These are phyloP conservation scores for Drosophila borealis DNA, from an alignment of 2,888 invertebrate species.

Conservation along the genomic window DNA sequence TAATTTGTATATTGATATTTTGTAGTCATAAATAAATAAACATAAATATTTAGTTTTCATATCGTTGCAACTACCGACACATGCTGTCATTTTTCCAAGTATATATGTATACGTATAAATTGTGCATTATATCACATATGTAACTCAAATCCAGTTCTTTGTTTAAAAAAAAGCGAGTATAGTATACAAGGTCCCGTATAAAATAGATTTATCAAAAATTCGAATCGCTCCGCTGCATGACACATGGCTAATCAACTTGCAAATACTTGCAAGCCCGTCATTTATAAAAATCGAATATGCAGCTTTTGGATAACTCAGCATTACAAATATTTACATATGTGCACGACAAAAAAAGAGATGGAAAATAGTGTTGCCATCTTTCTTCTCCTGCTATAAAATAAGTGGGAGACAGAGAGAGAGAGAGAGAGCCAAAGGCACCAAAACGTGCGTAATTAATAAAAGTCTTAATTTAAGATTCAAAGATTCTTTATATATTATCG, in stretches of 20 bases:
- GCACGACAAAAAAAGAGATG: slow-evolving; percentile 1
- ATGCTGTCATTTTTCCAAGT: not conserved
- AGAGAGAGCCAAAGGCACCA: not conserved
- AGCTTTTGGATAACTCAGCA: too few relatives aligned
- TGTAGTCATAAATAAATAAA: slow-evolving; percentile 74
- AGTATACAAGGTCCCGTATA: not conserved
- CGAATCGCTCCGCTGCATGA: not conserved
- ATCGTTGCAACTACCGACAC: slow-evolving; percentile 7
- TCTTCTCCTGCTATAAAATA: not conserved
- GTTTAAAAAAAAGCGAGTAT: not conserved
- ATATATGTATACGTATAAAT: not conserved
- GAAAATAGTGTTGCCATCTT: not conserved
- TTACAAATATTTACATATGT: not conserved
- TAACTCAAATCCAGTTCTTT: not conserved
- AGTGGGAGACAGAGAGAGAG: not conserved
- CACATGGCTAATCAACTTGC: too few relatives aligned
- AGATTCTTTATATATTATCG: not conserved
- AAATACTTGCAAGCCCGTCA: too few relatives aligned
- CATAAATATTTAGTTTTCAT: slow-evolving; percentile 54
- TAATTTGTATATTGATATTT: slow-evolving; percentile 80
- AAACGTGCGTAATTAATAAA: not conserved
- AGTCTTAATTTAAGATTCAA: not conserved
- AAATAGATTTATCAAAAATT: not conserved
- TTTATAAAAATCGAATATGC: too few relatives aligned
- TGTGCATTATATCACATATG: not conserved